Evolutionary conservation across 1,140 invertebrate species (phyloP).

Genomic region (Penaeus indicus): DNA sequence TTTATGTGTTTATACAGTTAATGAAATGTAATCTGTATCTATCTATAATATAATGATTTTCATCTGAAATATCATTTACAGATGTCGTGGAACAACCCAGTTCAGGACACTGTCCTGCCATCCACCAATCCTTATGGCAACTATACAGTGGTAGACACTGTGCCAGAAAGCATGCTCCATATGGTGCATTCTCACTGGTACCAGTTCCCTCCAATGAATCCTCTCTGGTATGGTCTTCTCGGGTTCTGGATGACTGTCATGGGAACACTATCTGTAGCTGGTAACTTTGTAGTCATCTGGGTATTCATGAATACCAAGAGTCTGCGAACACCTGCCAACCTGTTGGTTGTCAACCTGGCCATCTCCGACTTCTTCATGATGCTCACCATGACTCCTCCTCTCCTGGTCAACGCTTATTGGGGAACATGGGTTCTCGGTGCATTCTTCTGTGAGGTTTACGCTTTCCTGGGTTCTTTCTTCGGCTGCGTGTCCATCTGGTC

Average conservation of each 20-base stretch:
- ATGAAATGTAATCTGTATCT: too few relatives aligned
- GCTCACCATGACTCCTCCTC: conserved; percentile 77
- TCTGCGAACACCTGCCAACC: conserved; percentile 85
- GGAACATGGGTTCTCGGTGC: conserved; percentile 73
- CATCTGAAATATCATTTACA: not conserved
- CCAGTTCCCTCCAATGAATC: conserved; percentile 83
- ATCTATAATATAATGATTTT: too few relatives aligned
- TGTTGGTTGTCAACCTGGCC: conserved; percentile 88
- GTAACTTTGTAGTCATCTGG: conserved; percentile 88
- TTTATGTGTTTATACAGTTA: too few relatives aligned
- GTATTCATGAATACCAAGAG: conserved; percentile 84
- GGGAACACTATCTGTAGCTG: conserved; percentile 79
- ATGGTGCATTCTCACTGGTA: conserved; percentile 1
- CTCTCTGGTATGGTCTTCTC: conserved; percentile 84
- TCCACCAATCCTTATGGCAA: conserved; percentile 37
- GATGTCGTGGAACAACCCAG: too few relatives aligned
- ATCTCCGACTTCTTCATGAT: conserved; percentile 88
- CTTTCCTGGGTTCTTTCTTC: conserved; percentile 75
- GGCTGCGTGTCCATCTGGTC: conserved; percentile 61
- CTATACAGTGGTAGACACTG: conserved; percentile 33
- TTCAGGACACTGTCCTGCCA: not conserved
- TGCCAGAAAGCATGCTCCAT: conserved; percentile 69
- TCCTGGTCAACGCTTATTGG: conserved; percentile 81
- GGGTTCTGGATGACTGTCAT: conserved; percentile 82
- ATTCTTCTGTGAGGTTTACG: conserved; percentile 86